Base-by-base conservation (phyloP, 2,888 invertebrate genomes). In the Synergus laeviventris region DNA sequence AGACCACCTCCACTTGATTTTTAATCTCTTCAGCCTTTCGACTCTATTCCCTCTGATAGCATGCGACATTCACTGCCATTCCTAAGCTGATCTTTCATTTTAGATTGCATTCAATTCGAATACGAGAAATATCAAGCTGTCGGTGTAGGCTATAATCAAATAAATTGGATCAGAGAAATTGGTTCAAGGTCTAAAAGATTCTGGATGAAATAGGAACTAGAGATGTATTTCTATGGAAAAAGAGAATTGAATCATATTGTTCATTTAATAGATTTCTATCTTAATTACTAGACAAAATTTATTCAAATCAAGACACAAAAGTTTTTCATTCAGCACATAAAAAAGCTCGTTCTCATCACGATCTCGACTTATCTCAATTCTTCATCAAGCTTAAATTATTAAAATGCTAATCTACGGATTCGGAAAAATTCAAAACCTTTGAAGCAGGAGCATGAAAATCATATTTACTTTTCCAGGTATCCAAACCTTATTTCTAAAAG, bases 71-170 rank as follows among this genome's bases (percentile, higher is more conserved):
- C 62, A 11, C 16, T 62, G n/a, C n/a, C 36, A 62, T 36, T 38
- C 38, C 38, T 18, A 62, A 62, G 38, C 62, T 36, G 62, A 36
- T 62, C n/a, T 62, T 62, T 62, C 36, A 62, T 36, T 62, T 36
- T 14, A 62, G 62, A 62, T 62, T 62, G 38, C 36, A 62, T 62
- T 62, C 62, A 62, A 62, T 62, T 62, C 31, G 16, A 36, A 62
- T 38, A 38, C n/a, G 62, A 38, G n/a, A n/a, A 36, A 38, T 36
- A 36, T 38, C 36, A 62, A 62, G 62, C 62, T 62, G 31, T 11
- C 31, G 31, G 16, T 59, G 16, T 36, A 16, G 9, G n/a, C n/a
- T 36, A 62, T 38, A 38, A 62, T 62, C 62, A 38, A 61, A 36
- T 61, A 61, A 61, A 61, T 36, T 61, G 60, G n/a, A 61, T 24